Conservation (phyloP, 1,140 invertebrate species). For the Uloborus diversus region DNA sequence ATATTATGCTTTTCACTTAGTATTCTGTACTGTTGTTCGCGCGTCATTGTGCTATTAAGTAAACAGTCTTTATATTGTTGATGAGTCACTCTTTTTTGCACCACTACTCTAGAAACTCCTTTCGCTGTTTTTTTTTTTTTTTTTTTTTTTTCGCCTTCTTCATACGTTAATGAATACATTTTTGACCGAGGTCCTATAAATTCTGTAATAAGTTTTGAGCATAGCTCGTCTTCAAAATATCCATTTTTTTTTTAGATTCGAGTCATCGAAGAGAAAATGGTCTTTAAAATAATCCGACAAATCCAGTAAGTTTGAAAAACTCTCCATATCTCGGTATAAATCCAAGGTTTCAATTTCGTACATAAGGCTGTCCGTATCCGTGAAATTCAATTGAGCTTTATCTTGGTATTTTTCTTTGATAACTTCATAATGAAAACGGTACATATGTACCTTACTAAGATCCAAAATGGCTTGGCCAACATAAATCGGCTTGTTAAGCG, state of each 20-base stretch:
- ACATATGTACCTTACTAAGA: conserved; percentile 60
- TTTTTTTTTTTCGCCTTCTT: neutral
- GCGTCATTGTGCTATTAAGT: neutral
- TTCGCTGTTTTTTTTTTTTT: conserved; percentile 44
- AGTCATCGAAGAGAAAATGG: neutral
- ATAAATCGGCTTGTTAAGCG: conserved; percentile 9
- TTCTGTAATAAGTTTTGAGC: conserved; percentile 16
- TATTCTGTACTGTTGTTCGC: neutral
- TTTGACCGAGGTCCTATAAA: conserved; percentile 16
- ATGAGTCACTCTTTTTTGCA: neutral
- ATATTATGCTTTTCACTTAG: neutral
- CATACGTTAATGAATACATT: conserved; percentile 9
- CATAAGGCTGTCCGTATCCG: neutral
- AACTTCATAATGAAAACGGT: conserved; percentile 61
- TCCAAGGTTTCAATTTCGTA: neutral
- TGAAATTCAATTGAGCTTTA: neutral
- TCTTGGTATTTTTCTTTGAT: conserved; percentile 15
- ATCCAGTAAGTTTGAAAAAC: neutral
- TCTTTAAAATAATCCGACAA: conserved; percentile 11
- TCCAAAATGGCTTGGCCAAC: neutral
- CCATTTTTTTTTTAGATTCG: conserved; percentile 26
- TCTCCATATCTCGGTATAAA: neutral
- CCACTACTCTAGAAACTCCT: neutral
- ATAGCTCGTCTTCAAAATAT: conserved; percentile 31
- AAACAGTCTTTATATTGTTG: conserved; percentile 3